These are phyloP conservation scores for Calameuta idolon DNA, from an alignment of 2,888 invertebrate genomes.

Conservation along the genomic window DNA sequence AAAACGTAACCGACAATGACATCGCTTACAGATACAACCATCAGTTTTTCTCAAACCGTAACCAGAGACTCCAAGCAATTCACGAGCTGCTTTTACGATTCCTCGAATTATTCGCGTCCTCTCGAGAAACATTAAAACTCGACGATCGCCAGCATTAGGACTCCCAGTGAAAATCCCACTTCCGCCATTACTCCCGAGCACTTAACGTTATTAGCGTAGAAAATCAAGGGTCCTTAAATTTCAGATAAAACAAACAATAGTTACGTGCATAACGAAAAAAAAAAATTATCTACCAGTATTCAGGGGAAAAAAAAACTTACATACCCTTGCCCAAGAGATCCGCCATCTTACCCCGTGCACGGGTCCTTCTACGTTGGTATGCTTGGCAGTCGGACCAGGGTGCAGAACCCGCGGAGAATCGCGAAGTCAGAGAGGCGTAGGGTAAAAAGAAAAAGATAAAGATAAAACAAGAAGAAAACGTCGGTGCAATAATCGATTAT, in stretches of 20 bases:
- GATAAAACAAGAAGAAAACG: constrained; percentile 37
- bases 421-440: constrained; percentile 12
- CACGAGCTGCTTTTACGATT: background rate
- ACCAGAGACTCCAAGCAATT: background rate
- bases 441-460: constrained; percentile 20
- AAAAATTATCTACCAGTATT: background rate
- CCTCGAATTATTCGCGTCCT: background rate
- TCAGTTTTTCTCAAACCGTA: background rate
- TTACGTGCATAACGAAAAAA: background rate
- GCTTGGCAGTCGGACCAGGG: background rate
- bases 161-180: background rate
- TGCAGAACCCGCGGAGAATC: background rate
- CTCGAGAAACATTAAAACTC: background rate
- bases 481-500: constrained; percentile 65
- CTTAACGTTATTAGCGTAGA: background rate
- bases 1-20: background rate
- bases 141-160: background rate
- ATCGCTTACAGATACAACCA: background rate
- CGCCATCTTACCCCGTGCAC: background rate
- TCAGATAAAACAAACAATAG: background rate
- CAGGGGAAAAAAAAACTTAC: background rate
- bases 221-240: background rate
- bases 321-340: background rate
- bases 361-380: background rate
- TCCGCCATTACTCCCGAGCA: background rate